phyloP scores from a whole-genome alignment of 2,888 invertebrate genomes.

The Acleris holmiana region DNA sequence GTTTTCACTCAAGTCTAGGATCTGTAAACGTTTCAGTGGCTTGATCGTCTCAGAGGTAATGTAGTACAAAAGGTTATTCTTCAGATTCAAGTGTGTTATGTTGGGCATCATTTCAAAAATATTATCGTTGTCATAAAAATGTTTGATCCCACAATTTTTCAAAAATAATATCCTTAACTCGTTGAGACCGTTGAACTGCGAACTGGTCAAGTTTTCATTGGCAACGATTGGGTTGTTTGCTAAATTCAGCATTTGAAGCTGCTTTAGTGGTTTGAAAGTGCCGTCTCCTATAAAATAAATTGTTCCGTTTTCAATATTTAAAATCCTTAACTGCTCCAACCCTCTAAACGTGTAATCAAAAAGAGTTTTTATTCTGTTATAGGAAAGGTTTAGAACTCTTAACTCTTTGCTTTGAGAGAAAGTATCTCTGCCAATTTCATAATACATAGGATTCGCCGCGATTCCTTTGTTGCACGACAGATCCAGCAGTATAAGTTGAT shows the following conservation, averaged over 20 bases:
- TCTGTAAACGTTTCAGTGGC: slow-evolving; percentile 68
- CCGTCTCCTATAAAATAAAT: slow-evolving; percentile 75
- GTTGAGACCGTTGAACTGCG: slow-evolving; percentile 76
- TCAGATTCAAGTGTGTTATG: slow-evolving; percentile 77
- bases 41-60: slow-evolving; percentile 71
- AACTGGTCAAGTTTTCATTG: slow-evolving; percentile 66
- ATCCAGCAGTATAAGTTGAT: slow-evolving; percentile 77
- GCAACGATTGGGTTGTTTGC: slow-evolving; percentile 80
- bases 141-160: slow-evolving; percentile 78
- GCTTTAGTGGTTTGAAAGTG: slow-evolving; percentile 73
- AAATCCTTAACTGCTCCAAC: slow-evolving; percentile 71
- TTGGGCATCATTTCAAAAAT: slow-evolving; percentile 79
- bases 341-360: slow-evolving; percentile 80
- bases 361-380: slow-evolving; percentile 80
- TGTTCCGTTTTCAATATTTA: slow-evolving; percentile 82
- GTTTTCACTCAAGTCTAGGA: slow-evolving; percentile 81
- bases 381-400: slow-evolving; percentile 78
- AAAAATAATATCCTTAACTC: slow-evolving; percentile 76
- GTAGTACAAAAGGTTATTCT: slow-evolving; percentile 74
- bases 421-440: slow-evolving; percentile 76
- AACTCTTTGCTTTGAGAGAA: slow-evolving; percentile 78
- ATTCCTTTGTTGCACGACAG: slow-evolving; percentile 79
- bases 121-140: slow-evolving; percentile 69
- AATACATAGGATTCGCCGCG: slow-evolving; percentile 70
- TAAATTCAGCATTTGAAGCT: slow-evolving; percentile 78